These are phyloP conservation scores for Bucco capensis DNA, from an alignment of 2,113 vertebrate genomes.

Conservation along the genomic window DNA sequence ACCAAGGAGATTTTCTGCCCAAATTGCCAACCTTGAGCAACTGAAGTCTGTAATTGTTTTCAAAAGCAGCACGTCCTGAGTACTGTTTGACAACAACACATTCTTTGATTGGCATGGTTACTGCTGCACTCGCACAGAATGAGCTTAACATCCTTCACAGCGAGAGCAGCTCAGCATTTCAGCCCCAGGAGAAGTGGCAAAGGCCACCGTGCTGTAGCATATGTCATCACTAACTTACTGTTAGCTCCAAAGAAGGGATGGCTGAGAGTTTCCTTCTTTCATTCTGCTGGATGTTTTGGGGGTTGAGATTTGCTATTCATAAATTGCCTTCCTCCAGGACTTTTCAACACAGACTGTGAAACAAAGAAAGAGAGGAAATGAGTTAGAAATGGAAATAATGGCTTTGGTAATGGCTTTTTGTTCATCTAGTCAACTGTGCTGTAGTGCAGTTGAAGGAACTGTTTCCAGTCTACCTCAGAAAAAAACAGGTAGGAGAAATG, in stretches of 20 bases:
- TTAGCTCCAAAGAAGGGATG: too few species aligned
- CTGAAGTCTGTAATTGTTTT: background rate
- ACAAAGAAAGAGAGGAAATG: background rate
- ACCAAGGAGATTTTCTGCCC: background rate
- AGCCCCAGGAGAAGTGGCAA: background rate
- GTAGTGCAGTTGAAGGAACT: background rate
- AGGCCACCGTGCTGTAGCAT: background rate
- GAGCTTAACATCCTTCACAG: background rate
- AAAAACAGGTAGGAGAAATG: background rate
- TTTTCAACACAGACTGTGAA: background rate
- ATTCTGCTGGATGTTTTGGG: background rate
- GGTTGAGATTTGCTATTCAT: background rate
- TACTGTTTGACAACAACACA: background rate
- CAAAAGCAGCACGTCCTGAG: background rate
- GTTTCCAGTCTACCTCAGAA: background rate
- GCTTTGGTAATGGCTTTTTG: background rate
- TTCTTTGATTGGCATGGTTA: background rate
- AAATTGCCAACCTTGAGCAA: background rate
- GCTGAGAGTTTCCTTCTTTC: background rate
- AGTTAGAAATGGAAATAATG: conserved; percentile 17
- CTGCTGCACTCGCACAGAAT: background rate
- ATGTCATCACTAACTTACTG: background rate
- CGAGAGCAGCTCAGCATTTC: background rate
- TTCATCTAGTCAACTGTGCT: background rate
- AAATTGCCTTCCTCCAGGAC: background rate